Percentiles rank a stretch among this genome's conserved stretches.
Evolutionary conservation across 1,140 invertebrate genomes (phyloP).

Genomic region (Monochamus saltuarius): DNA sequence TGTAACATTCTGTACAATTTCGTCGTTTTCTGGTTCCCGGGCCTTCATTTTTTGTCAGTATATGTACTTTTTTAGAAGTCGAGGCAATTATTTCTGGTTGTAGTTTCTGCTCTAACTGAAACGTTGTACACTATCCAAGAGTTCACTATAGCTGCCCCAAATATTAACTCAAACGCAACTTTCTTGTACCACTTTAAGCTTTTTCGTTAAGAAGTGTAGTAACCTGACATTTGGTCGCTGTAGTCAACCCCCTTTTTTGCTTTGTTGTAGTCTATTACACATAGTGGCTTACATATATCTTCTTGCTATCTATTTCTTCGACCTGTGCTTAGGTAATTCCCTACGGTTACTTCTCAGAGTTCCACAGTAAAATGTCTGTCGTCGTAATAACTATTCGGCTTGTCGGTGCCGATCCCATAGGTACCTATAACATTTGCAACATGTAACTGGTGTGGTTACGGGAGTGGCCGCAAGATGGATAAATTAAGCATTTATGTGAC

Average conservation of each 20-base stretch:
- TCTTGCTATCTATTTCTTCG: too few relatives aligned
- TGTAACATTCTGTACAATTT: constrained; percentile 13
- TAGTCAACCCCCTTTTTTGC: constrained; percentile 18
- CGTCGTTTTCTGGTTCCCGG: background rate
- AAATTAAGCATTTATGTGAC: too few relatives aligned
- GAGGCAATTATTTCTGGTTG: background rate
- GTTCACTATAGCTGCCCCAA: constrained; percentile 11
- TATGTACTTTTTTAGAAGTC: constrained; percentile 3
- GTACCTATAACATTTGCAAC: too few relatives aligned
- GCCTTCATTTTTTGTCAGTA: background rate
- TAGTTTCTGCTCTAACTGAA: background rate
- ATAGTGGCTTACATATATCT: background rate
- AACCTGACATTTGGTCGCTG: constrained; percentile 14
- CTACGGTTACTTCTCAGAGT: too few relatives aligned
- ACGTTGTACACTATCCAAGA: constrained; percentile 6
- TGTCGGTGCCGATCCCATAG: too few relatives aligned
- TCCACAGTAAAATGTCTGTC: too few relatives aligned
- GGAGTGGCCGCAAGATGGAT: too few relatives aligned
- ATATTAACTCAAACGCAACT: constrained; percentile 13
- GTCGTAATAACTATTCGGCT: too few relatives aligned
- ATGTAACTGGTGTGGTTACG: too few relatives aligned
- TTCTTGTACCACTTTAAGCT: constrained; percentile 10
- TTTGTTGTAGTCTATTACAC: constrained; percentile 15
- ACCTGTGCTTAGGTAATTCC: too few relatives aligned
- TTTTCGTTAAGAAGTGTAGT: constrained; percentile 16